These are phyloP conservation scores for Drosophila virilis DNA, from an alignment of 1,140 invertebrate genomes.

Conservation along the genomic window DNA sequence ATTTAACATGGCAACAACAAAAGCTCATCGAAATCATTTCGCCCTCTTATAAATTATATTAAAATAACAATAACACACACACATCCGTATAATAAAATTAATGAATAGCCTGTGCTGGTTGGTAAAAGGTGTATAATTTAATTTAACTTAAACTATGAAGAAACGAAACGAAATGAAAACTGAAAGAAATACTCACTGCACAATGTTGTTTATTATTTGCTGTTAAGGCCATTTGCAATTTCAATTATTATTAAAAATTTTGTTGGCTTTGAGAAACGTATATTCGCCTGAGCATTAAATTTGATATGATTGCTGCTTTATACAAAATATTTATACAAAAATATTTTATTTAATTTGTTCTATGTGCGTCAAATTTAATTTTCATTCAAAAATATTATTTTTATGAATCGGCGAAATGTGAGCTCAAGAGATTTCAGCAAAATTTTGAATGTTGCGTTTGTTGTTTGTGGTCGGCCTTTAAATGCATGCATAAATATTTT, in stretches of 20 bases:
- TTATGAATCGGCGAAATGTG: not conserved
- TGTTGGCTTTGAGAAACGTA: not conserved
- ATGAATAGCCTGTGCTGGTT: conserved; percentile 5
- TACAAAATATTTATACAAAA: not conserved
- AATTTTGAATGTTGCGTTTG: conserved; percentile 3
- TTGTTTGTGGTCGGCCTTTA: conserved; percentile 21
- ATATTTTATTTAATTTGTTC: conserved; percentile 1
- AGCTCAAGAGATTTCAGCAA: not conserved
- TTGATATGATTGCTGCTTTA: not conserved
- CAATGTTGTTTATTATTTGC: conserved; percentile 7
- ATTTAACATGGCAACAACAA: conserved; percentile 54
- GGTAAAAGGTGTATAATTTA: conserved; percentile 32
- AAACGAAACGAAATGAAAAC: conserved; percentile 13
- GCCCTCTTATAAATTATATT: conserved; percentile 51
- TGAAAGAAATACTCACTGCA: conserved; percentile 8
- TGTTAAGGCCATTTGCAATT: conserved; percentile 16
- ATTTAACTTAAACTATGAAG: conserved; percentile 26
- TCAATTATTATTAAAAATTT: conserved; percentile 18
- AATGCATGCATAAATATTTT: conserved; percentile 41
- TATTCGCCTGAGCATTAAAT: not conserved
- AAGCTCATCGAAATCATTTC: conserved; percentile 48
- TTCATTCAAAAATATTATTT: conserved; percentile 10
- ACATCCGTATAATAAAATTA: conserved; percentile 21
- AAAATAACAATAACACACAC: conserved; percentile 48
- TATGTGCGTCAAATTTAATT: conserved; percentile 5